Evolutionary conservation across 2,797 vertebrate genomes (phyloP).

Genomic region (Sciaenops ocellatus): DNA sequence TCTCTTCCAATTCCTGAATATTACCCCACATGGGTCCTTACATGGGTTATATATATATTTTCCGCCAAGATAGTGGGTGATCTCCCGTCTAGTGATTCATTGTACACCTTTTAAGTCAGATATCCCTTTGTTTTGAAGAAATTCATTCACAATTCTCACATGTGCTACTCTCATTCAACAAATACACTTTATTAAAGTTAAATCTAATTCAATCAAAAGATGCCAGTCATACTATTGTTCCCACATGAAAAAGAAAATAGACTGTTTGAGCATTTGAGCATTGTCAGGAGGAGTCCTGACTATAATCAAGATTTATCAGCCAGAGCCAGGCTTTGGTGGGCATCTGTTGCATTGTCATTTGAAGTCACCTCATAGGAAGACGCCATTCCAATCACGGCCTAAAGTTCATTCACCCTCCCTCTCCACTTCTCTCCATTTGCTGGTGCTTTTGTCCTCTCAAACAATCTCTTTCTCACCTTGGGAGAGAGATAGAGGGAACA

Average conservation of each 20-base stretch:
- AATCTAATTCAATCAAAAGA: slow-evolving; percentile 21
- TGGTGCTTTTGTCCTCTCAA: slow-evolving; percentile 79
- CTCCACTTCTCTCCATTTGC: slow-evolving; percentile 54
- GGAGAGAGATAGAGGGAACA: slow-evolving; percentile 58
- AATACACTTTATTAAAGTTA: slow-evolving; percentile 30
- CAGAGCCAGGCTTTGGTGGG: slow-evolving; percentile 59
- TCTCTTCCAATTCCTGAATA: background rate
- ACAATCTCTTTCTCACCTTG: slow-evolving; percentile 74
- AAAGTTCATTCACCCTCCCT: slow-evolving; percentile 61
- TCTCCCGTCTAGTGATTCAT: background rate
- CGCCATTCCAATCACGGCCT: slow-evolving; percentile 69
- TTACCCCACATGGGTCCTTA: background rate
- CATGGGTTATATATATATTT: background rate
- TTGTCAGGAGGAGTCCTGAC: slow-evolving; percentile 39
- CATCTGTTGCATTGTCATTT: slow-evolving; percentile 79
- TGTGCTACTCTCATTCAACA: slow-evolving; percentile 15
- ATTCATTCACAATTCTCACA: slow-evolving; percentile 3
- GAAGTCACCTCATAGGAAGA: slow-evolving; percentile 73
- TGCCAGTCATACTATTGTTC: slow-evolving; percentile 35
- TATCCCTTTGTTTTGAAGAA: slow-evolving; percentile 5
- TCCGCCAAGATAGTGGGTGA: background rate
- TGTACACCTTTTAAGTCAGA: background rate
- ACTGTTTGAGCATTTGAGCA: slow-evolving; percentile 11
- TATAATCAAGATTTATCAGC: slow-evolving; percentile 65
- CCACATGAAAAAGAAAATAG: slow-evolving; percentile 31